phyloP scores from a whole-genome alignment of 2,113 vertebrate species.

The Nannobrachium achirus region DNA sequence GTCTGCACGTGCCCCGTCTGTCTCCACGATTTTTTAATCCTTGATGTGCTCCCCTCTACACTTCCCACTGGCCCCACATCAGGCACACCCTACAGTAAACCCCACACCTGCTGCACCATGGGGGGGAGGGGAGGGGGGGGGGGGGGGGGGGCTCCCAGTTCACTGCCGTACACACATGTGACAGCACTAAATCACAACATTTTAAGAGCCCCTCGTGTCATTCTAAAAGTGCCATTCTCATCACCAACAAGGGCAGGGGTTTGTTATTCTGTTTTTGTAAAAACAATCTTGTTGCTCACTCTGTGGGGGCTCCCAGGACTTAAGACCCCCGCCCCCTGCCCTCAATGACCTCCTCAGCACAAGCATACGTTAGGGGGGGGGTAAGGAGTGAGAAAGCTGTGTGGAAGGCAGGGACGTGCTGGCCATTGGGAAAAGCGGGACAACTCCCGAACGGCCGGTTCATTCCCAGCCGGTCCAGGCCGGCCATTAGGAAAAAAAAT shows the following conservation, averaged over 20 bases:
- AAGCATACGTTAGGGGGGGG: slow-evolving; percentile 14
- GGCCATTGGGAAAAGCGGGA: too few relatives aligned
- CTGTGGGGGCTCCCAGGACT: slow-evolving; percentile 39
- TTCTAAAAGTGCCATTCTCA: slow-evolving; percentile 46
- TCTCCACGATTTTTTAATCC: background rate
- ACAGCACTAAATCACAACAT: slow-evolving; percentile 51
- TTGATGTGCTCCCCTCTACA: background rate
- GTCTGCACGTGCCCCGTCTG: too few relatives aligned
- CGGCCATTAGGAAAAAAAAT: too few relatives aligned
- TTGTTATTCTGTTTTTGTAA: slow-evolving; percentile 65
- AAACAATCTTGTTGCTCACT: slow-evolving; percentile 39
- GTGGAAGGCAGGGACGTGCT: too few relatives aligned
- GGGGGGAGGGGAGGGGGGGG: slow-evolving; percentile 29
- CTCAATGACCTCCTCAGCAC: slow-evolving; percentile 32
- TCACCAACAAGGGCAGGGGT: slow-evolving; percentile 45
- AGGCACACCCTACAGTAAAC: slow-evolving; percentile 33
- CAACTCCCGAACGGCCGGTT: too few relatives aligned
- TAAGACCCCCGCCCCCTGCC: slow-evolving; percentile 17
- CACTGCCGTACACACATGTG: slow-evolving; percentile 16
- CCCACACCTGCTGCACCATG: slow-evolving; percentile 58
- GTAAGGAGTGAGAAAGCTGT: slow-evolving; percentile 28
- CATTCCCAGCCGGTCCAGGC: too few relatives aligned
- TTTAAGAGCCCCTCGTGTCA: slow-evolving; percentile 58
- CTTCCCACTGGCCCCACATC: slow-evolving; percentile 18
- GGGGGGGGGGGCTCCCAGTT: background rate